phyloP scores from a whole-genome alignment of 2,113 vertebrate species.

The Catharus minimus region DNA sequence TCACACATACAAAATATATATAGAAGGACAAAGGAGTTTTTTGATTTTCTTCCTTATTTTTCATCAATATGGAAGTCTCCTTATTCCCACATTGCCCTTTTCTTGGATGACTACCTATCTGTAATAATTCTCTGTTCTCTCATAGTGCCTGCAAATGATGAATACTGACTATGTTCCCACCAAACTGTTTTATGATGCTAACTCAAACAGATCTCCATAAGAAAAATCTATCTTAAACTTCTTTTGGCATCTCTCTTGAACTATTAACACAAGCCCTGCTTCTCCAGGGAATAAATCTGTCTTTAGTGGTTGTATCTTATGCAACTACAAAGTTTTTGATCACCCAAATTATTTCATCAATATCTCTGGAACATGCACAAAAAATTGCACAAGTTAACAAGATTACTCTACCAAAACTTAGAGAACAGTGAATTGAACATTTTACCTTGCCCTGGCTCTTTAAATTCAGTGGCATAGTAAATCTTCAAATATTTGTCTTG shows the following conservation, averaged over 20 bases:
- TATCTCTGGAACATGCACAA: fast-evolving
- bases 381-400: neutral
- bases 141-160: neutral
- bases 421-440: neutral
- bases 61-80: neutral
- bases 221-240: neutral
- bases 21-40: neutral
- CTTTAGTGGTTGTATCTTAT: neutral
- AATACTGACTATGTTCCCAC: neutral
- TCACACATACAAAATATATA: neutral
- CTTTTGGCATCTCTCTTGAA: neutral
- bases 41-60: neutral
- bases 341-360: neutral
- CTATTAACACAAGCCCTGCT: neutral
- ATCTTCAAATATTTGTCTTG: neutral
- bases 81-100: neutral
- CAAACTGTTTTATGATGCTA: neutral
- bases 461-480: neutral
- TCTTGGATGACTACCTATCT: neutral
- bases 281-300: neutral
- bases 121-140: neutral
- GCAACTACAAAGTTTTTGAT: neutral
- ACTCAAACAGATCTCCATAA: neutral
- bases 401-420: neutral
- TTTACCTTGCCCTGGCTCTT: constrained; percentile 59